Evolutionary conservation across 2,888 invertebrate genomes (phyloP), one percentile per base, ranked within the genome.

Genomic region (Erannis defoliaria): DNA sequence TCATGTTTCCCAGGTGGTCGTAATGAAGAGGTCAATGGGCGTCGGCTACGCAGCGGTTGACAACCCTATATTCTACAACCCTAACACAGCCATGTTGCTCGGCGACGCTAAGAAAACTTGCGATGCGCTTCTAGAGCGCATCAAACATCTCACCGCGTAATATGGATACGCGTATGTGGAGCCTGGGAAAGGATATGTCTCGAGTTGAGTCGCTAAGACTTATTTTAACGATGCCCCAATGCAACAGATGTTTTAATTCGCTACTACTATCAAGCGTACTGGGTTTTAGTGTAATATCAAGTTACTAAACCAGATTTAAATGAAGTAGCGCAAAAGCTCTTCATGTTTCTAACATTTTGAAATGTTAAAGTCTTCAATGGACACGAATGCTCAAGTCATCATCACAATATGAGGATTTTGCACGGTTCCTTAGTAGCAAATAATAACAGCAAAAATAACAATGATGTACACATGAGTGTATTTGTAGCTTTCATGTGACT

Each of bases 61-160:
- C 86, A 98, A 98, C 87, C 98, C 98, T 5, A 95, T 98, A 69
- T 98, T 98, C 94, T 98, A 97, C 93, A 97, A 97, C 84, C 94
- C 96, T 16, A 98, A 98, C 91, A 97, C 97, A 0, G 94, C 95
- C 48, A 96, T 98, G 98, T 94, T 98, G 80, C 94, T 98, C 21
- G 98, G 98, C 37, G 98, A 98, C 82, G 98, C 98, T 51, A 98
- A 98, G 94, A 97, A 97, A 85, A 97, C 97, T 6, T 98, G 97
- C 82, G 97, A 98, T 82, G 95, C 96, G 10, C 94, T 98, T 12
- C 93, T 98, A 49, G 92, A 93, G 21, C 95, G 95, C 79, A 95
- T 97, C 63, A 93, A 93, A 69, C 77, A 89, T 69, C 84, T 93
- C 10, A 73, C 78, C 23, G 81, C 73, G 45, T 90, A 79, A 81